Conservation (phyloP, 2,797 vertebrate genomes). For the Fratercula arctica region DNA sequence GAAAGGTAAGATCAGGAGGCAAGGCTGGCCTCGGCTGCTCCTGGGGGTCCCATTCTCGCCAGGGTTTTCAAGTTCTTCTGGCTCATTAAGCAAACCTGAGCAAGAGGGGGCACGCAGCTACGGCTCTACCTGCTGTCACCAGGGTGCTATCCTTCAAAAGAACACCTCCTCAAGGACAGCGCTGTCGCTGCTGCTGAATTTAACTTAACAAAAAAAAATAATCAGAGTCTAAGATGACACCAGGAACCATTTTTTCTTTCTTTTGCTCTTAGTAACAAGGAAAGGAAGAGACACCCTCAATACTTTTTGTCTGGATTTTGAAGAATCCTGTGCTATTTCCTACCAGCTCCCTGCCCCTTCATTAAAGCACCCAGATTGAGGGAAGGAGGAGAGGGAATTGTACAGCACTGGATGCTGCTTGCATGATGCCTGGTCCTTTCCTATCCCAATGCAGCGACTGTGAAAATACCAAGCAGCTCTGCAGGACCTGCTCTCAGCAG, state of each 20-base stretch:
- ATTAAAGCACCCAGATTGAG: neutral
- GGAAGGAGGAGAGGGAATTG: neutral
- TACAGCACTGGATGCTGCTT: neutral
- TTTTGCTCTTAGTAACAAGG: neutral
- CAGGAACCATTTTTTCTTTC: neutral
- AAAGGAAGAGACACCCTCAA: neutral
- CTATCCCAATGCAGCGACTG: rapidly evolving
- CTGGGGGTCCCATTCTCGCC: constrained; percentile 59
- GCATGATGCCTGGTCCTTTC: neutral
- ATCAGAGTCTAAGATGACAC: neutral
- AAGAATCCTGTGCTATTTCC: neutral
- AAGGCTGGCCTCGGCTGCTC: constrained; percentile 17
- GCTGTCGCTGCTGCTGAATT: constrained; percentile 50
- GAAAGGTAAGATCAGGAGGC: constrained; percentile 47
- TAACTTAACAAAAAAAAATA: neutral
- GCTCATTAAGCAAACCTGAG: constrained; percentile 71
- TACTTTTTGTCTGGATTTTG: neutral
- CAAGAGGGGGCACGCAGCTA: constrained; percentile 6
- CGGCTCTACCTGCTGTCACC: constrained; percentile 56
- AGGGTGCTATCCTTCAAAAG: constrained; percentile 68
- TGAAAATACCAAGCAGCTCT: neutral
- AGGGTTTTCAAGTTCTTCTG: constrained; percentile 61
- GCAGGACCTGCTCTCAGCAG: neutral
- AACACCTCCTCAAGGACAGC: constrained; percentile 67
- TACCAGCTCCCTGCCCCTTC: neutral